phyloP scores from a whole-genome alignment of 2,888 invertebrate species.

The Macrophya annulata region DNA sequence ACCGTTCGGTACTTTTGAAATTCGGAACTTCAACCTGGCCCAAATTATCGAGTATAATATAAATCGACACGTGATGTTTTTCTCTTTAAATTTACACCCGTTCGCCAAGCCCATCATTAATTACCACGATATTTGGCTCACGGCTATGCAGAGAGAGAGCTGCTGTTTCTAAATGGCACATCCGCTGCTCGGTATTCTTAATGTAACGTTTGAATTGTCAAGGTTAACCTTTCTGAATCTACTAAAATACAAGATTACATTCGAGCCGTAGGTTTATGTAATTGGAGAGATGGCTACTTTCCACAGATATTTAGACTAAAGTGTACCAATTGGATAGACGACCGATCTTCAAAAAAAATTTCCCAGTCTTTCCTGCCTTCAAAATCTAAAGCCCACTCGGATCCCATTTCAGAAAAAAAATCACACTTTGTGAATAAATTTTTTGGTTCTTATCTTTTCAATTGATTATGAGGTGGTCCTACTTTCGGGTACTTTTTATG shows the following conservation, averaged over 20 bases:
- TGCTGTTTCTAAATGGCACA: conserved; percentile 30
- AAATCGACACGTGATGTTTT: background rate
- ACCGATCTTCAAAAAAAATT: no score
- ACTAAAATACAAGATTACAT: conserved; percentile 7
- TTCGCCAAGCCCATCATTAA: conserved; percentile 19
- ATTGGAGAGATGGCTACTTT: background rate
- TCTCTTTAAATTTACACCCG: background rate
- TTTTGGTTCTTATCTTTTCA: no score
- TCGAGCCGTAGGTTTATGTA: background rate
- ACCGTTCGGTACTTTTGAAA: background rate
- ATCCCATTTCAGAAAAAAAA: no score
- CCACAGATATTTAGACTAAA: background rate
- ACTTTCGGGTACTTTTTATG: no score
- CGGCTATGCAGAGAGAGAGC: conserved; percentile 52
- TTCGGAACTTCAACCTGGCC: no score
- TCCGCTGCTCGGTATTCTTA: background rate
- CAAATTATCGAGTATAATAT: background rate
- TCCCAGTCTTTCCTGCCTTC: background rate
- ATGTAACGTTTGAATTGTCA: conserved; percentile 48
- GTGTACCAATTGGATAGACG: no score
- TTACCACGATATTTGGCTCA: conserved; percentile 52
- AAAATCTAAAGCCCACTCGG: background rate
- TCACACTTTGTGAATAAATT: no score
- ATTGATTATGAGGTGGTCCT: no score
- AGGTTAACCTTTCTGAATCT: conserved; percentile 7